Evolutionary conservation across 2,888 invertebrate genomes (phyloP).

Genomic region (Cetonia aurata): DNA sequence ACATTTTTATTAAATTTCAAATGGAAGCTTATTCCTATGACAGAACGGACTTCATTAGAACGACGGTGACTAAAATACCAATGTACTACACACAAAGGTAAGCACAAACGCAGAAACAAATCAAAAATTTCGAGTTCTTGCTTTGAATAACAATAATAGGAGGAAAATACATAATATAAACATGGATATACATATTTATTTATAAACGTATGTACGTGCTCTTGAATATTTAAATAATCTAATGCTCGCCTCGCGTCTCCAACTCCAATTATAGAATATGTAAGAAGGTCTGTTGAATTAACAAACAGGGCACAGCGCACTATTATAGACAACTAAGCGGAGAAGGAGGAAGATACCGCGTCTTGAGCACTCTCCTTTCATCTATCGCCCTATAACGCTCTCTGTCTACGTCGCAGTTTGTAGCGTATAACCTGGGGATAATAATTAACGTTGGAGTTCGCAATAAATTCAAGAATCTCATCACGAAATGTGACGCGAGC

Average conservation of each 20-base stretch:
- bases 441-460: constrained; percentile 35
- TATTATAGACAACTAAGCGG: neutral
- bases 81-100: no score
- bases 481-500: constrained; percentile 35
- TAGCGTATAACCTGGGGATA: neutral
- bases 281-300: constrained; percentile 27
- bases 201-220: constrained; percentile 8
- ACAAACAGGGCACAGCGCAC: neutral
- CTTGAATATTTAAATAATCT: constrained; percentile 33
- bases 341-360: neutral
- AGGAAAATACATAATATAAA: constrained; percentile 10
- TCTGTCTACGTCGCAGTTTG: neutral
- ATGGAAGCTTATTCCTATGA: no score
- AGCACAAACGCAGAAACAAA: constrained; percentile 11
- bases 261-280: constrained; percentile 34
- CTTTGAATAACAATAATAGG: constrained; percentile 22
- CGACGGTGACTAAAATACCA: no score
- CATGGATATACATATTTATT: constrained; percentile 14
- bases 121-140: constrained; percentile 18
- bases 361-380: no score
- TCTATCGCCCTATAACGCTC: neutral
- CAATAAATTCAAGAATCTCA: constrained; percentile 43
- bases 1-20: no score
- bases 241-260: constrained; percentile 28
- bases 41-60: no score